Base-by-base conservation (phyloP, 2,888 invertebrate genomes). In the Lamellibrachia satsuma region DNA sequence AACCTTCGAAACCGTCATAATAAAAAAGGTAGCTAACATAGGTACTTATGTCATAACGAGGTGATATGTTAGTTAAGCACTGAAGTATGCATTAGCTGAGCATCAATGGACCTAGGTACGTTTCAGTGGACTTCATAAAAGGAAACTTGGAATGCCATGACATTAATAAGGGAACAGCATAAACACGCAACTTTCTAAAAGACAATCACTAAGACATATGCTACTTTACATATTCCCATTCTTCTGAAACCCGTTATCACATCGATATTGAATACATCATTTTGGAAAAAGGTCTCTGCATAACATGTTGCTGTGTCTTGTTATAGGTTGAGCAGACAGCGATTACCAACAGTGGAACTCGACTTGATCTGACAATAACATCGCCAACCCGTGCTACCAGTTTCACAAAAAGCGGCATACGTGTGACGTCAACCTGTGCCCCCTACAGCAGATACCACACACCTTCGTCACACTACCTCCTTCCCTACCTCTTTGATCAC, bases 381-480 rank as follows among this genome's bases (percentile, higher is more conserved):
- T n/a, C 90, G 8, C n/a, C 27, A 51, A n/a, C 93, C 94, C 57
- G 75, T 75, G 75, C 75, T 22, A 75, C 75, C 75, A 75, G 75
- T 15, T 75, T 52, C 90, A 60, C 52, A 15, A 39, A 51, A 11
- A 51, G 92, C 27, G 93, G 93, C 52, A 22, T 22, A n/a, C 92
- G 75, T 2, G 91, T 92, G 91, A 92, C 92, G 51, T 57, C 92
- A 3, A 90, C 90, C 0, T 39, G 75, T 75, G 75, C 75, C n/a
- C 75, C 75, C 6, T 75, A 75, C 75, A 75, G 22, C 11, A 75
- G 39, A 1, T 39, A 39, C 39, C 39, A 39, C 39, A 39, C 39
- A 39, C 39, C 39, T 39, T 39, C 39, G 39, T 39, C 39, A 39
- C 39, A n/a, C 75, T 75, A 75, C 22, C 75, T 75, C 39, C 52